These are phyloP conservation scores for Drosophila nebulosa DNA, from an alignment of 1,140 invertebrate species.

Conservation along the genomic window DNA sequence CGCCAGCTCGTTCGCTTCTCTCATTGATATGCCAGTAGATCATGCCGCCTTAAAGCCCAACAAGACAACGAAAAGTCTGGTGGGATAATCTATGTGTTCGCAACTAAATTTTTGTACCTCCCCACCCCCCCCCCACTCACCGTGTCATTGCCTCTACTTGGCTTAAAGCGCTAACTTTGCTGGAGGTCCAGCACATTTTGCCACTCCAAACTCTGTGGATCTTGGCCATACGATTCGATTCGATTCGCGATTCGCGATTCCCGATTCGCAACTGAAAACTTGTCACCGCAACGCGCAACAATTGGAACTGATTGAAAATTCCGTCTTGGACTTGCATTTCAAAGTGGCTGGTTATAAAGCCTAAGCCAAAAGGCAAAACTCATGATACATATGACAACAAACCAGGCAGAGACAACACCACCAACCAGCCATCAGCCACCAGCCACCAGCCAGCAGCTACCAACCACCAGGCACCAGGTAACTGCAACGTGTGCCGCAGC, in stretches of 20 bases:
- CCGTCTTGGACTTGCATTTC: slow-evolving; percentile 59
- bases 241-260: background rate
- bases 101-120: slow-evolving; percentile 68
- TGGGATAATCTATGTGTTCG: slow-evolving; percentile 75
- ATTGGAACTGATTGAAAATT: slow-evolving; percentile 79
- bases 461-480: background rate
- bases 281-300: slow-evolving; percentile 73
- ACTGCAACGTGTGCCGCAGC: slow-evolving; percentile 2
- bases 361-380: slow-evolving; percentile 67
- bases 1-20: slow-evolving; percentile 15
- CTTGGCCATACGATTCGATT: background rate
- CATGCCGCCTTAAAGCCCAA: slow-evolving; percentile 53
- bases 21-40: slow-evolving; percentile 77
- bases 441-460: slow-evolving; percentile 21
- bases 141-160: background rate
- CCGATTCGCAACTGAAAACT: slow-evolving; percentile 34
- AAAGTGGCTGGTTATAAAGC: slow-evolving; percentile 53
- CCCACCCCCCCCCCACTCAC: background rate
- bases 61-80: slow-evolving; percentile 26
- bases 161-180: slow-evolving; percentile 70
- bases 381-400: slow-evolving; percentile 74
- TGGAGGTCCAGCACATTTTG: slow-evolving; percentile 64
- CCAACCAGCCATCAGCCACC: background rate
- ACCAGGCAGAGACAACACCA: slow-evolving; percentile 54
- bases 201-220: slow-evolving; percentile 44